Conservation (phyloP, 2,113 vertebrate genomes). For the Gavia stellata region DNA sequence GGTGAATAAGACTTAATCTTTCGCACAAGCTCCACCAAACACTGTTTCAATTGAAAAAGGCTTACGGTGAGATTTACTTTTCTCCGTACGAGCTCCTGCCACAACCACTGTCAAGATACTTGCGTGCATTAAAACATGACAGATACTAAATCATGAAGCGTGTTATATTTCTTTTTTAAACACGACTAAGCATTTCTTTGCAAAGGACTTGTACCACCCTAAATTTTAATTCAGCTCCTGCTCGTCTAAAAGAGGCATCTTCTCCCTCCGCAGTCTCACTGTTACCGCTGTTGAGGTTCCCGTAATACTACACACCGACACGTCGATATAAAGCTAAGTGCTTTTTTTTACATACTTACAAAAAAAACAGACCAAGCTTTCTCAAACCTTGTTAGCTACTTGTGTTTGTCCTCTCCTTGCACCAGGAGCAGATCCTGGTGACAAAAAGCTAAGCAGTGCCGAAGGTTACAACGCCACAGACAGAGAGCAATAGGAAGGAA, state of each 20-base stretch:
- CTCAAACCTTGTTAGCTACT: neutral
- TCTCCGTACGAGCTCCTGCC: neutral
- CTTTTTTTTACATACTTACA: neutral
- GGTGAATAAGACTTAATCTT: neutral
- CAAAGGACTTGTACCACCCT: neutral
- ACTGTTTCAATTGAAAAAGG: constrained; percentile 13
- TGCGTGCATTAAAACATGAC: neutral
- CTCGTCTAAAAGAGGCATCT: neutral
- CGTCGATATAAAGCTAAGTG: neutral
- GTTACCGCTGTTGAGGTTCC: neutral
- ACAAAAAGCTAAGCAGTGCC: neutral
- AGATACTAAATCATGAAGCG: neutral
- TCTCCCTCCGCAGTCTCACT: neutral
- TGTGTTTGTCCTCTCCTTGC: neutral
- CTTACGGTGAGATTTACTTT: constrained; percentile 18
- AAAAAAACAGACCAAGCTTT: neutral
- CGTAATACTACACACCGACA: neutral
- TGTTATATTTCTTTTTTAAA: neutral
- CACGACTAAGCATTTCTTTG: neutral
- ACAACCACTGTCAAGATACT: neutral
- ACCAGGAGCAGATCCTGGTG: neutral
- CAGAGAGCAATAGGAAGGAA: neutral
- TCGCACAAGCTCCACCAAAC: neutral
- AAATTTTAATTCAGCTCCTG: neutral
- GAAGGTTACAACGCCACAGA: neutral